Base-by-base conservation (phyloP, 2,888 invertebrate species). In the Aproaerema taeniolella region DNA sequence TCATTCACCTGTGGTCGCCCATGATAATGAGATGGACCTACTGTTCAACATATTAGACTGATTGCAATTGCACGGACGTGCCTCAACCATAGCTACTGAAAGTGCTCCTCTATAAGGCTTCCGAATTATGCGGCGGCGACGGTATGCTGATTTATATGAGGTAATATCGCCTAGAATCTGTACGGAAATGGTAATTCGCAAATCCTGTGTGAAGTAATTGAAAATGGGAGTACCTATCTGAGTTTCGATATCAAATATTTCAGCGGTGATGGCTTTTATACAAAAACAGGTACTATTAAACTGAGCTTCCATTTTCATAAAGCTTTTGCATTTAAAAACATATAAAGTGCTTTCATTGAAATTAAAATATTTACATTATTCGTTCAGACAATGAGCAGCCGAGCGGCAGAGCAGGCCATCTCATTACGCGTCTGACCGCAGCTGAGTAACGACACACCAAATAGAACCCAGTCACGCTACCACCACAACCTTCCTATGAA, bases 1-100 rank as follows among this genome's bases (percentile, higher is more conserved):
- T 85, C 82, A 79, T 75, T 86, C 86, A 82, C 78, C 83, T 85
- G 86, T 73, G 86, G 83, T 86, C 75, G 66, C 58, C 78, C 77
- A 80, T 79, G 80, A 75, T 86, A 86, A 86, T 86, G 86, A 86
- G 86, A 85, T 85, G 78, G 73, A 77, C 76, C 79, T 71, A 77
- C 80, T 74, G 74, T 80, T 74, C 76, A 80, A 77, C 83, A 81
- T 83, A 83, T 83, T 83, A 83, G 80, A 74, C 78, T 81, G 83
- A 83, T 83, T 81, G 81, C 80, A 77, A 78, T 78, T 76, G 75
- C 71, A 62, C 58, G 60, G 61, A 53, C 51, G 56, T 49, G 61
- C 65, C 62, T 61, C 61, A 67, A 67, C 58, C 55, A 50, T 52
- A 52, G 56, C 71, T 65, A 74, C 75, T 67, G 73, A 65, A 75